phyloP scores from a whole-genome alignment of 2,113 vertebrate genomes.

The Orthochromis indermauri region DNA sequence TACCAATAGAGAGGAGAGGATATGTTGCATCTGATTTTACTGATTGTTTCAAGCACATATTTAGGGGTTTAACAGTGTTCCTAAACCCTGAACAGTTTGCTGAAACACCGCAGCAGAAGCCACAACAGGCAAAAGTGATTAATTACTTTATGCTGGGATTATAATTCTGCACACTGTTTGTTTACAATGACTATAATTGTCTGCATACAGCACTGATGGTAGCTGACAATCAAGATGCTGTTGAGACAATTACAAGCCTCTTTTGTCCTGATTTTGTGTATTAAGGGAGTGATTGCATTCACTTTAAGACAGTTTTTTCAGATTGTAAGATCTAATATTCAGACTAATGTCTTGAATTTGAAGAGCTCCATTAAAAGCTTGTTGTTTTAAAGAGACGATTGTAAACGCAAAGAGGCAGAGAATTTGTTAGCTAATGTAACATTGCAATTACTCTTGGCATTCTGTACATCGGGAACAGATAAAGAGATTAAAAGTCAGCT shows the following conservation, averaged over 20 bases:
- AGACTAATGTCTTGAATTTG: not conserved
- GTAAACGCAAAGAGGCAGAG: not conserved
- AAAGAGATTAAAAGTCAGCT: not conserved
- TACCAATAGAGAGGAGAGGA: not conserved
- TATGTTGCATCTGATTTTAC: not conserved
- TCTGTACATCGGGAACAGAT: not conserved
- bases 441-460: not conserved
- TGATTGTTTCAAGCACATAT: not conserved
- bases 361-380: not conserved
- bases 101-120: not conserved
- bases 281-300: not conserved
- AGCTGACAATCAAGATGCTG: slow-evolving; percentile 27
- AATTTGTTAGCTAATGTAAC: not conserved
- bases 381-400: not conserved
- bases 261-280: not conserved
- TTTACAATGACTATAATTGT: slow-evolving; percentile 47
- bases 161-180: slow-evolving; percentile 37
- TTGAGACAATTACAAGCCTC: slow-evolving; percentile 21
- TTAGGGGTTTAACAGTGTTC: not conserved
- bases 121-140: slow-evolving; percentile 25
- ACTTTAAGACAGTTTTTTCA: not conserved
- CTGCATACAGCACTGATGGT: slow-evolving; percentile 19
- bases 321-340: not conserved
- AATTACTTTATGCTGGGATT: slow-evolving; percentile 17
- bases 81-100: not conserved